These are phyloP conservation scores for Engraulis encrasicolus DNA, from an alignment of 2,113 vertebrate genomes.

Conservation along the genomic window DNA sequence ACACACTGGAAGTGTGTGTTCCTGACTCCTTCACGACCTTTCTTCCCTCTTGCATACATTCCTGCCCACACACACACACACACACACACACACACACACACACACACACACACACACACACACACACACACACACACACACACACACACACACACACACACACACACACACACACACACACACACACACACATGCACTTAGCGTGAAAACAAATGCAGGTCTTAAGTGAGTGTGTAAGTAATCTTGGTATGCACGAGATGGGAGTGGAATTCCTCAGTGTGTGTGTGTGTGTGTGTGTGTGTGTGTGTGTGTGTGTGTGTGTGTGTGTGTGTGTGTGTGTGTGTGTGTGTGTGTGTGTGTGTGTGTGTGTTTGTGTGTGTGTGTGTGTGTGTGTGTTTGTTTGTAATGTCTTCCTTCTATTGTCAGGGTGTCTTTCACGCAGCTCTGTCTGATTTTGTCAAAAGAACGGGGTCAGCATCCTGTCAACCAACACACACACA, in stretches of 20 bases:
- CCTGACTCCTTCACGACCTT: constrained; percentile 27
- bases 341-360: constrained; percentile 34
- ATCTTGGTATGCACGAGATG: neutral
- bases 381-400: constrained; percentile 27
- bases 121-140: neutral
- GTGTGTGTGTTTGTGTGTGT: constrained; percentile 33
- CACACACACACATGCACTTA: constrained; percentile 7
- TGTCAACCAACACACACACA: neutral
- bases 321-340: constrained; percentile 19
- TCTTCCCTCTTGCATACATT: neutral
- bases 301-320: constrained; percentile 13
- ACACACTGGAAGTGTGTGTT: constrained; percentile 27
- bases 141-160: neutral
- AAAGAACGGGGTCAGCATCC: neutral
- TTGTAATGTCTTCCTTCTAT: constrained; percentile 52
- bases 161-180: neutral
- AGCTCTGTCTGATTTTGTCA: neutral
- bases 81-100: neutral
- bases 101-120: constrained; percentile 11
- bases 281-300: constrained; percentile 34
- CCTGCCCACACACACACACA: neutral
- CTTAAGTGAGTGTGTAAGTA: neutral
- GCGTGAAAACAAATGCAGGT: neutral
- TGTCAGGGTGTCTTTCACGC: constrained; percentile 36
- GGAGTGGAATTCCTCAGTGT: no score